Evolutionary conservation across 1,140 invertebrate species (phyloP), one percentile per base, ranked within the genome.

Genomic region (Samia ricini): DNA sequence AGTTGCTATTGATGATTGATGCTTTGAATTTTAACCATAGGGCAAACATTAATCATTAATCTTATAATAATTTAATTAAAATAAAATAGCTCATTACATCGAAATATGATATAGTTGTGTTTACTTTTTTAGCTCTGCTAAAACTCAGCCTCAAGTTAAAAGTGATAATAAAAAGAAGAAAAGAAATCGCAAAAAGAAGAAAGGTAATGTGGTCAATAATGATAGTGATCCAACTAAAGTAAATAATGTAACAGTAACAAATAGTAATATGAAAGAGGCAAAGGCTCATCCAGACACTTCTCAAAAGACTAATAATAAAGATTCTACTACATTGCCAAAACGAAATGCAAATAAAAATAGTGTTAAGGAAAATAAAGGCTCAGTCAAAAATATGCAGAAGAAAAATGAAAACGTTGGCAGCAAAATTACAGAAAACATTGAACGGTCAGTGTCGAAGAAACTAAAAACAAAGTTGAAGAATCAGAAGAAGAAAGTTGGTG

Each of bases 401-500:
- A 61, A 66, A 6, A 76, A 60, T 54, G 79, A 73, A 59, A 79
- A 64, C n/a, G n/a, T n/a, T 65, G 72, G 72, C 64, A 63, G 21
- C 51, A 82, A 81, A 67, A 66, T 82, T 12, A 75, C 77, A 18
- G 78, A 83, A 60, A 73, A 76, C 55, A 29, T 79, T 3, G 74
- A 83, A 68, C 58, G 70, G 2, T 66, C 66, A 22, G 77, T 65
- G 20, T 61, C 82, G 3, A 72, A 78, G 60, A 84, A 77, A 62
- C 60, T 88, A 2, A 88, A 86, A 70, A 83, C 75, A 20, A 78
- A 76, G 56, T 59, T 72, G 4, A 83, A 83, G 21, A 79, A 77
- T 62, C 74, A 81, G 10, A 91, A 89, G 23, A 89, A 89, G 56
- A 72, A 79, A 64, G 74, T 89, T 22, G 87, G 87, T 5, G 74